phyloP scores from a whole-genome alignment of 1,140 invertebrate genomes.

The Pectinophora gossypiella region DNA sequence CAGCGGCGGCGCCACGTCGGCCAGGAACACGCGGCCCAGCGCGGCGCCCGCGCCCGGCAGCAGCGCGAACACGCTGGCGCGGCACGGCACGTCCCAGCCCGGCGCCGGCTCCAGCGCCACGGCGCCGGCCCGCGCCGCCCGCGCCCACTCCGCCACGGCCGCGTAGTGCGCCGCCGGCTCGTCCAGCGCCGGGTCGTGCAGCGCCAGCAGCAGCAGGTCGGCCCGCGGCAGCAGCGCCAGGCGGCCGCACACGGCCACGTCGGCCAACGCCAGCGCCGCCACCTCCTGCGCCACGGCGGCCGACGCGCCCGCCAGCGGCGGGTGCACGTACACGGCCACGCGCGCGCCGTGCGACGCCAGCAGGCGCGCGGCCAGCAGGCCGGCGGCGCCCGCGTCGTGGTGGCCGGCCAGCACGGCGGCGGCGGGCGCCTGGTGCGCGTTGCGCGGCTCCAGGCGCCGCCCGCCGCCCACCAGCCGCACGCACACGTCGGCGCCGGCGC shows the following conservation, averaged over 20 bases:
- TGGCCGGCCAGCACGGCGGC: slow-evolving; percentile 82
- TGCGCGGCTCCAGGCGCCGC: slow-evolving; percentile 82
- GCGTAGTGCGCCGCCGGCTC: slow-evolving; percentile 65
- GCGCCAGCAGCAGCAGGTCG: slow-evolving; percentile 89
- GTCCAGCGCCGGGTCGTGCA: slow-evolving; percentile 81
- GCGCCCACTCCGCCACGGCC: slow-evolving; percentile 79
- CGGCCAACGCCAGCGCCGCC: slow-evolving; percentile 18
- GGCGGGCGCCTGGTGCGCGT: slow-evolving; percentile 86
- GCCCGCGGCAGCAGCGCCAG: slow-evolving; percentile 81
- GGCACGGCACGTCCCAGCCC: slow-evolving; percentile 76
- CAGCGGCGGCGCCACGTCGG: slow-evolving; percentile 89
- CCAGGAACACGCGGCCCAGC: slow-evolving; percentile 90
- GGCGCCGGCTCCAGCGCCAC: slow-evolving; percentile 88
- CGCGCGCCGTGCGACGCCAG: slow-evolving; percentile 87
- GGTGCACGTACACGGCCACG: slow-evolving; percentile 24
- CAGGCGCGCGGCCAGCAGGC: slow-evolving; percentile 85
- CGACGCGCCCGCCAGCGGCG: slow-evolving; percentile 13
- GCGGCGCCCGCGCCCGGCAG: slow-evolving; percentile 84
- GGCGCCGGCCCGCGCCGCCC: slow-evolving; percentile 82
- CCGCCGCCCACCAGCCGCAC: slow-evolving; percentile 88
- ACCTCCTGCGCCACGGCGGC: slow-evolving; percentile 16
- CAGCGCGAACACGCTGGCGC: slow-evolving; percentile 83
- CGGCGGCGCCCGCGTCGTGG: slow-evolving; percentile 79
- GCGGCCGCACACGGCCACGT: slow-evolving; percentile 63
- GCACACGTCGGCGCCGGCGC: slow-evolving; percentile 87